Conservation (phyloP, 1,140 invertebrate species). For the Stenopsyche tienmushanensis region DNA sequence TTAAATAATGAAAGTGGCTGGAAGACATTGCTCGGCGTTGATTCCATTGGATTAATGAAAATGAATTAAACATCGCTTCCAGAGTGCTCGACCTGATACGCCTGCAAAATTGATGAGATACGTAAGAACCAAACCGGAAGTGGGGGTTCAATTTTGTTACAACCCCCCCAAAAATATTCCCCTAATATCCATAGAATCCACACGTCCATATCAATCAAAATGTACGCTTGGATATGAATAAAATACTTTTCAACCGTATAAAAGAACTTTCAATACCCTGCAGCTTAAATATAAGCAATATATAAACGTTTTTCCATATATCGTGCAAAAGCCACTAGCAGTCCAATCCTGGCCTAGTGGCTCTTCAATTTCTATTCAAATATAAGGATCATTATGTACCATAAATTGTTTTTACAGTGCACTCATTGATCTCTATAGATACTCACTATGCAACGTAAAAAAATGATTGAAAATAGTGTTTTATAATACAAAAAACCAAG, state of each 20-base stretch:
- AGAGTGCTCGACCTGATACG: conserved; percentile 4
- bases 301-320: neutral
- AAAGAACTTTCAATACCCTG: neutral
- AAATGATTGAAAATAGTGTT: too few relatives aligned
- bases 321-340: neutral
- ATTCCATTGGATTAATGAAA: conserved; percentile 36
- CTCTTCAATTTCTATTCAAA: too few relatives aligned
- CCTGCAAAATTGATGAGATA: conserved; percentile 27
- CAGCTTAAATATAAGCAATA: neutral
- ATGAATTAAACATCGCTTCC: conserved; percentile 31
- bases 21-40: neutral
- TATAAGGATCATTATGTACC: too few relatives aligned
- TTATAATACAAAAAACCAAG: too few relatives aligned
- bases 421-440: too few relatives aligned
- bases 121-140: conserved; percentile 4
- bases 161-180: neutral
- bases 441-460: too few relatives aligned
- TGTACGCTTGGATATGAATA: too few relatives aligned
- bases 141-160: conserved; percentile 1
- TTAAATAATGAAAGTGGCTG: conserved; percentile 6
- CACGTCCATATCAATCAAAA: neutral
- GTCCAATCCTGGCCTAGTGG: neutral
- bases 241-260: too few relatives aligned
- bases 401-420: too few relatives aligned
- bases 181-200: neutral